Evolutionary conservation across 35 echinoderm and acorn worm species (phyloP).

Genomic region (Amphiura filiformis): DNA sequence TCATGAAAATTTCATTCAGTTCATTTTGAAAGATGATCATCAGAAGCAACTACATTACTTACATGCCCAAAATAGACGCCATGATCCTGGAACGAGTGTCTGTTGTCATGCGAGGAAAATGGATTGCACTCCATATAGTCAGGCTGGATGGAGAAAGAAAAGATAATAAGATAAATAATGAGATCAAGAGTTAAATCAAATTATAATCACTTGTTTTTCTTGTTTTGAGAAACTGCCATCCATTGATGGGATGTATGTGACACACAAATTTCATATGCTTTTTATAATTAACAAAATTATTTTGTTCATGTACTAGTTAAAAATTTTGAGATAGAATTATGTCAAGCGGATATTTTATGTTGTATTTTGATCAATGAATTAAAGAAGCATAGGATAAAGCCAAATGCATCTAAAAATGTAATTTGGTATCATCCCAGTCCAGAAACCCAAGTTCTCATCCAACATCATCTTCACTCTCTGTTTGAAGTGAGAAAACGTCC

Average conservation of each 20-base stretch:
- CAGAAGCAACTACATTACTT: too few species aligned
- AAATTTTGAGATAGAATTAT: too few species aligned
- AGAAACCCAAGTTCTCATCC: background rate
- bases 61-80: slow-evolving; percentile 99
- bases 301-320: too few species aligned
- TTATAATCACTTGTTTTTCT: background rate
- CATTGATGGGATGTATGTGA: background rate
- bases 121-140: slow-evolving; percentile 69
- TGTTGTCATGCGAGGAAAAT: slow-evolving; percentile 96
- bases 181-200: background rate
- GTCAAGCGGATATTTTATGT: too few species aligned
- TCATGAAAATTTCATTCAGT: too few species aligned
- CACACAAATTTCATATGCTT: background rate
- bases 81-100: slow-evolving; percentile 97
- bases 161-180: background rate
- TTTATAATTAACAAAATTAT: too few species aligned
- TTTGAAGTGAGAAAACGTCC: too few species aligned
- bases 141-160: slow-evolving; percentile 59
- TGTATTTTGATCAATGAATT: too few species aligned
- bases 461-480: background rate
- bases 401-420: background rate
- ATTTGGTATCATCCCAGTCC: background rate
- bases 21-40: too few species aligned
- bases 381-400: too few species aligned
- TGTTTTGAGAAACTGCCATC: background rate